Evolutionary conservation across 37 sponge, comb jelly and placozoan genomes (phyloP).

Genomic region (Halisarca cf. caerulea): DNA sequence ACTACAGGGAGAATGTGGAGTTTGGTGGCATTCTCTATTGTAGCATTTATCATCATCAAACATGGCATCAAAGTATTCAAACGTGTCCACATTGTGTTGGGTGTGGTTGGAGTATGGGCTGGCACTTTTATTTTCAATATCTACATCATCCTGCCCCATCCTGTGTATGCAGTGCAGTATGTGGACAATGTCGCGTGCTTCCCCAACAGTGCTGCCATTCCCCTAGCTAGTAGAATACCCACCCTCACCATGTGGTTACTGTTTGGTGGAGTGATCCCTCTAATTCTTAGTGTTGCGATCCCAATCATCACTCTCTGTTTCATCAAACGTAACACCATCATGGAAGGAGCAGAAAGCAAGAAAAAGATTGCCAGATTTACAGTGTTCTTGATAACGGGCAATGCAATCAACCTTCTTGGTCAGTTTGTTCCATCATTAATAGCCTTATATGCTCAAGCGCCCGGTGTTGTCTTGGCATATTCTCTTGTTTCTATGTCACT

Average conservation of each 20-base stretch:
- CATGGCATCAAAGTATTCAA: neutral
- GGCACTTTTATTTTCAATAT: neutral
- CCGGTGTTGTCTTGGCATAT: neutral
- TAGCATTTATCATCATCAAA: neutral
- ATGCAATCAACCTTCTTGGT: neutral
- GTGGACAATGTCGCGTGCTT: neutral
- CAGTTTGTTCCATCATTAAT: neutral
- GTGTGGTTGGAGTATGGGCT: neutral
- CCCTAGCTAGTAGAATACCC: neutral
- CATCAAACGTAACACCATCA: constrained; percentile 8
- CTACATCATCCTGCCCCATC: neutral
- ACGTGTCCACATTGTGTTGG: neutral
- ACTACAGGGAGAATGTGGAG: neutral
- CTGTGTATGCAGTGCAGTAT: neutral
- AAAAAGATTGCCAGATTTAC: neutral
- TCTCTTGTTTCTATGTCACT: neutral
- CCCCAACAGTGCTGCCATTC: neutral
- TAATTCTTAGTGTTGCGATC: neutral
- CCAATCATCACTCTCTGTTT: neutral
- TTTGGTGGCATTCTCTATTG: neutral
- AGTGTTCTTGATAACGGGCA: neutral
- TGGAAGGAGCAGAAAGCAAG: neutral
- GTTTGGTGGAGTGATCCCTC: neutral
- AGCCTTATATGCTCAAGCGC: neutral
- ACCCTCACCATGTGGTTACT: neutral